Conservation (phyloP, 2,113 vertebrate species). For the Seriola dumerili region DNA sequence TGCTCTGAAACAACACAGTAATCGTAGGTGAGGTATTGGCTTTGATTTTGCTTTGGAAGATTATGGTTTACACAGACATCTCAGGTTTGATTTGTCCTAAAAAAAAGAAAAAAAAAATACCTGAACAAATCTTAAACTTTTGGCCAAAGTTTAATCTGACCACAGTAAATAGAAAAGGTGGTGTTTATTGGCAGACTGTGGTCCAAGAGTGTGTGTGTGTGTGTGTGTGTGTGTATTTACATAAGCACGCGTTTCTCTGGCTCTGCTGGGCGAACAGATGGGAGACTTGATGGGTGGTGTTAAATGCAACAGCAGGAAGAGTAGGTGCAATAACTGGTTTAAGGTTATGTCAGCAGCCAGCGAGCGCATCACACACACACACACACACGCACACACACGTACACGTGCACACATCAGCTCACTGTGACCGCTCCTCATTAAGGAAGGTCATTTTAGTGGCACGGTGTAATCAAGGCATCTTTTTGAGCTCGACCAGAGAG, state of each 20-base stretch:
- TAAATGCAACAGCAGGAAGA: slow-evolving; percentile 58
- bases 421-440: slow-evolving; percentile 47
- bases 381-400: neutral
- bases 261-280: slow-evolving; percentile 64
- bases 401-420: neutral
- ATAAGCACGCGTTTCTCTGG: slow-evolving; percentile 8
- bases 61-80: neutral
- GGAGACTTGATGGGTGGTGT: slow-evolving; percentile 63
- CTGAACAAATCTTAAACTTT: slow-evolving; percentile 23
- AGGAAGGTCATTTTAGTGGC: slow-evolving; percentile 70
- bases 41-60: neutral
- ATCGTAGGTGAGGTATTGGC: neutral
- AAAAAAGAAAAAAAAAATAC: neutral
- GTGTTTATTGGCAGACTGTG: neutral
- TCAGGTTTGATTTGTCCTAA: neutral
- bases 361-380: neutral
- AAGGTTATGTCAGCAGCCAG: slow-evolving; percentile 40
- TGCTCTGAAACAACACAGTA: slow-evolving; percentile 8
- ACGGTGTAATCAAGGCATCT: slow-evolving; percentile 52
- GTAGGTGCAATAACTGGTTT: slow-evolving; percentile 40
- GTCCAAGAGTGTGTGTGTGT: neutral
- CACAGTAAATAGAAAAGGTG: neutral
- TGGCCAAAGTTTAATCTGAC: slow-evolving; percentile 12
- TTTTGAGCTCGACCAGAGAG: neutral
- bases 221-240: neutral